Conservation (phyloP, 2,888 invertebrate genomes). For the Macrophya alboannulata region DNA sequence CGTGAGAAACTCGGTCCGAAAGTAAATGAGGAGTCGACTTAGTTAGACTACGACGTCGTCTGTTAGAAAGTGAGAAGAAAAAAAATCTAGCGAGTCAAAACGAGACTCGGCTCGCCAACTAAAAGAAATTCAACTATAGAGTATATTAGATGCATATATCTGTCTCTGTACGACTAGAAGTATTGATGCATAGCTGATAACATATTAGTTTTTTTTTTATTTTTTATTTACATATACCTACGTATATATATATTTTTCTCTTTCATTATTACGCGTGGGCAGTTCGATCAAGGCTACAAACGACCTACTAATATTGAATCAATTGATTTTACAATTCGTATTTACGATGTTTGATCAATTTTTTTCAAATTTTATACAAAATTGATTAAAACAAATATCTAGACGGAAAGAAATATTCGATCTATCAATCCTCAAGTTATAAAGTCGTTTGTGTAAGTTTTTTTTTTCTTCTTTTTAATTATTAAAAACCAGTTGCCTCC, state of each 20-base stretch:
- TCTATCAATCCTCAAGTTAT: too few relatives aligned
- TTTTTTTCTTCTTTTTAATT: not conserved
- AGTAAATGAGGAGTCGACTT: slow-evolving; percentile 15
- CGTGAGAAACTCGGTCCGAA: slow-evolving; percentile 14
- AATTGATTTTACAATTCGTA: not conserved
- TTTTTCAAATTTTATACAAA: too few relatives aligned
- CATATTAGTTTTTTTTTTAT: not conserved
- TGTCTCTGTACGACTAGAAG: not conserved
- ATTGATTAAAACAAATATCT: too few relatives aligned
- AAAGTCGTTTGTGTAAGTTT: not conserved
- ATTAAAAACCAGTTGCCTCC: slow-evolving; percentile 6
- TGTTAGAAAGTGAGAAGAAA: slow-evolving; percentile 11
- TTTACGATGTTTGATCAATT: too few relatives aligned
- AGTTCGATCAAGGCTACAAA: not conserved
- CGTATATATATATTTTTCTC: not conserved
- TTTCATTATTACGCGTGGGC: not conserved
- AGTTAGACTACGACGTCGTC: not conserved
- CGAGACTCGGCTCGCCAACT: not conserved
- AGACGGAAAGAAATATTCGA: too few relatives aligned
- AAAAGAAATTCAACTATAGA: not conserved
- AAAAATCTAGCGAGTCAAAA: not conserved
- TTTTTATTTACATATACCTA: too few relatives aligned
- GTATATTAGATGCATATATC: not conserved
- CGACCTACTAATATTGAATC: not conserved
- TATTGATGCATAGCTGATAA: not conserved